Evolutionary conservation across 2,113 vertebrate genomes (phyloP).

Genomic region (Riparia riparia): DNA sequence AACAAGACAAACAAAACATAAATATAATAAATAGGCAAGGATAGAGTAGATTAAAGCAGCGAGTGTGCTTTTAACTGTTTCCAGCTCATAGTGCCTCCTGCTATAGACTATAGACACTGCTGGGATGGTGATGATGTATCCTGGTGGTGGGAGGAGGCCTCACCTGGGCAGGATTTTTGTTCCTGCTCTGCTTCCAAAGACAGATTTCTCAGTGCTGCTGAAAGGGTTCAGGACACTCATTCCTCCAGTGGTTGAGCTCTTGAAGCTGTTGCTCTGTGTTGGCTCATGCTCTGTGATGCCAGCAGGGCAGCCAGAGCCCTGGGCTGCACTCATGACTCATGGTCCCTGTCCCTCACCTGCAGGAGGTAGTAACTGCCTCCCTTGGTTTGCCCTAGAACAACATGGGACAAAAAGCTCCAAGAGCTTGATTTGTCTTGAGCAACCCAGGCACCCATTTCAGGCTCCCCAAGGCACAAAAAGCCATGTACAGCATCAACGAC

Average conservation of each 20-base stretch:
- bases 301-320: neutral
- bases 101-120: no score
- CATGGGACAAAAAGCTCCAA: fast-evolving
- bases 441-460: neutral
- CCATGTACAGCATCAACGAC: fast-evolving
- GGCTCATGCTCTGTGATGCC: neutral
- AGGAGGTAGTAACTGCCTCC: fast-evolving
- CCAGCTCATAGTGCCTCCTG: neutral
- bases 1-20: neutral
- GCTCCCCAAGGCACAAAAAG: neutral
- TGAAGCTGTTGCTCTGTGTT: neutral
- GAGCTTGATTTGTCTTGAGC: neutral
- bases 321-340: neutral
- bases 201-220: neutral
- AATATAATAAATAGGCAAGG: neutral
- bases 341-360: no score
- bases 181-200: neutral
- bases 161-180: neutral
- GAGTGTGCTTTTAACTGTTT: neutral
- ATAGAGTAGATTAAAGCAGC: neutral
- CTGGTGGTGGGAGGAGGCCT: fast-evolving
- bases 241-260: neutral
- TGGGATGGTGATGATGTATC: neutral
- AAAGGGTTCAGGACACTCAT: neutral
- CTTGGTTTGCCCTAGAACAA: no score